Evolutionary conservation across 2,113 vertebrate species (phyloP), one percentile per base, ranked within the genome.

Genomic region (Oncorhynchus gorbuscha): DNA sequence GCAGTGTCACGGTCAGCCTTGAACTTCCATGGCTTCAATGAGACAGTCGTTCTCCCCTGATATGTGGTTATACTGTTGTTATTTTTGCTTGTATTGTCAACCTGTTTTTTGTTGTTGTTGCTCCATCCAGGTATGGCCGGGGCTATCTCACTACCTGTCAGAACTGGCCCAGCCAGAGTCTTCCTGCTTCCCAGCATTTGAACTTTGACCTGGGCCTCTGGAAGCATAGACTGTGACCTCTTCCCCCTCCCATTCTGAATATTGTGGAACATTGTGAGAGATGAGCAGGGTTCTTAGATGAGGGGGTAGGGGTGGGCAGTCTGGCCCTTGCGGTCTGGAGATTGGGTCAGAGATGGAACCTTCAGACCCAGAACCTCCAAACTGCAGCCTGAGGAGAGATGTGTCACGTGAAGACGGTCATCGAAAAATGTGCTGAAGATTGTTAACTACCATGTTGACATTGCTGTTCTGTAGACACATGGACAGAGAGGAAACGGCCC

Each of bases 101-200:
- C 12, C 0, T 35, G 18, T 70, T 30, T 80, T 32, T 82, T 71
- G n/a, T n/a, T 32, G 79, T 1, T 28, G 3, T 35, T 55, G 20
- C 20, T 35, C 76, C 72, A 0, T 90, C 89, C 84, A 99, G 98
- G 98, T 67, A 98, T 99, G 97, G 98, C 97, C 0, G 97, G 97
- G 49, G 89, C 97, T 8, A 93, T 99, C 88, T 93, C 93, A 98
- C 88, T 99, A 95, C 88, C 95, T 99, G 7, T 99, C 97, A 0
- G 98, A 99, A 72, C 73, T 99, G 85, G 78, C 89, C 8, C 86
- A 87, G 12, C 97, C 97, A 0, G 96, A 97, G 84, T 90, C 92
- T 0, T 95, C 97, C 51, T 88, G 89, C 83, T 99, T 99, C 83
- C 98, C 98, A 35, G 98, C 97, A 0, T 98, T 99, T 92, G 96